Percentiles rank a stretch among this genome's conserved stretches.
These are phyloP conservation scores for Xenopus borealis DNA, from an alignment of 2,113 vertebrate genomes.

Conservation along the genomic window DNA sequence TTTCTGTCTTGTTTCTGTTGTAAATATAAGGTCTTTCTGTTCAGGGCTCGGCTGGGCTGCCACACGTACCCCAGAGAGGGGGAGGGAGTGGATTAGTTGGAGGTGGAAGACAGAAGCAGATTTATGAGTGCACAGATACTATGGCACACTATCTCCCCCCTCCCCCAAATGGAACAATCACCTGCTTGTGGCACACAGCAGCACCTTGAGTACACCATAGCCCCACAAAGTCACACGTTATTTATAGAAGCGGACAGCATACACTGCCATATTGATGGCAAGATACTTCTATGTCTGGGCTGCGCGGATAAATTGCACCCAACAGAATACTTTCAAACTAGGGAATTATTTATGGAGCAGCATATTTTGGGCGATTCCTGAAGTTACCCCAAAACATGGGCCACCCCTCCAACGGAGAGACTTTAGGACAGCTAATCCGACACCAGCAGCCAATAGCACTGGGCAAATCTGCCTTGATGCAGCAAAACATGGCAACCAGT, in stretches of 20 bases:
- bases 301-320: no score
- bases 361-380: no score
- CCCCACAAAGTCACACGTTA: neutral
- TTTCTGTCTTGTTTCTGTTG: conserved; percentile 12
- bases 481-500: no score
- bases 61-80: conserved; percentile 25
- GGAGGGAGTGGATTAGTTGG: conserved; percentile 21
- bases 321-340: no score
- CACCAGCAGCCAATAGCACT: no score
- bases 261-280: no score
- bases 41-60: conserved; percentile 2
- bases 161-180: conserved; percentile 29
- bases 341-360: no score
- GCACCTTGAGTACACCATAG: conserved; percentile 12
- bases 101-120: conserved; percentile 19
- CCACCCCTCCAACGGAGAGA: no score
- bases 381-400: no score
- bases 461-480: no score
- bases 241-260: neutral
- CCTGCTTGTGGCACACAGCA: conserved; percentile 7
- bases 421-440: no score
- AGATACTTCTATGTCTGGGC: no score
- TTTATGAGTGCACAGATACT: conserved; percentile 26
- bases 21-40: conserved; percentile 31
- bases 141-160: neutral